Conservation (phyloP, 2,113 vertebrate genomes). For the Oplegnathus fasciatus region DNA sequence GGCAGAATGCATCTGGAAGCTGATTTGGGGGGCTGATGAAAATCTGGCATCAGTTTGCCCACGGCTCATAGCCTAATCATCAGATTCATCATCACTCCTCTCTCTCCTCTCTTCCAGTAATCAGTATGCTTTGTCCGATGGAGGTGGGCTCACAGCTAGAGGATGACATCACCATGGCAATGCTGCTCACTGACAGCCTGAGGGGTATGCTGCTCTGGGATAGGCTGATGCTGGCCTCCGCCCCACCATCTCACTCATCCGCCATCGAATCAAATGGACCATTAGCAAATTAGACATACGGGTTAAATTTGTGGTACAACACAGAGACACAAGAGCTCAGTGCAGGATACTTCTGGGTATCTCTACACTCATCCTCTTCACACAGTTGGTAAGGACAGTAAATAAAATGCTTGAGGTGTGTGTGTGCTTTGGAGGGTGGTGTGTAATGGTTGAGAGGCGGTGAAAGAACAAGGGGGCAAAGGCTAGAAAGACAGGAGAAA, state of each 20-base stretch:
- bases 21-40: conserved; percentile 13
- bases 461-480: neutral
- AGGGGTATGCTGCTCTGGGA: conserved; percentile 31
- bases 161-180: conserved; percentile 72
- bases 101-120: conserved; percentile 53
- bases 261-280: conserved; percentile 28
- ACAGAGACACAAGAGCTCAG: conserved; percentile 50
- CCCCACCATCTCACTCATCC: conserved; percentile 52
- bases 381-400: conserved; percentile 42
- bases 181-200: conserved; percentile 53
- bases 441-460: conserved; percentile 25
- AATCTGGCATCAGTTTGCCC: conserved; percentile 25
- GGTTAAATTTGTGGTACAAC: conserved; percentile 66
- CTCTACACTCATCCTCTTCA: conserved; percentile 48
- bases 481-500: conserved; percentile 6
- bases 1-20: conserved; percentile 11
- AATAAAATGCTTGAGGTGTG: conserved; percentile 31
- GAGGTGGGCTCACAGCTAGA: conserved; percentile 58
- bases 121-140: conserved; percentile 62
- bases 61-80: conserved; percentile 49
- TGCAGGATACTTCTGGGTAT: conserved; percentile 43
- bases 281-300: conserved; percentile 49
- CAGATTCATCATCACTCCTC: conserved; percentile 51
- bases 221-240: conserved; percentile 53
- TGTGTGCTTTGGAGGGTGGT: neutral